Base-by-base conservation (phyloP, 1,140 invertebrate genomes). In the Oryctes rhinoceros region DNA sequence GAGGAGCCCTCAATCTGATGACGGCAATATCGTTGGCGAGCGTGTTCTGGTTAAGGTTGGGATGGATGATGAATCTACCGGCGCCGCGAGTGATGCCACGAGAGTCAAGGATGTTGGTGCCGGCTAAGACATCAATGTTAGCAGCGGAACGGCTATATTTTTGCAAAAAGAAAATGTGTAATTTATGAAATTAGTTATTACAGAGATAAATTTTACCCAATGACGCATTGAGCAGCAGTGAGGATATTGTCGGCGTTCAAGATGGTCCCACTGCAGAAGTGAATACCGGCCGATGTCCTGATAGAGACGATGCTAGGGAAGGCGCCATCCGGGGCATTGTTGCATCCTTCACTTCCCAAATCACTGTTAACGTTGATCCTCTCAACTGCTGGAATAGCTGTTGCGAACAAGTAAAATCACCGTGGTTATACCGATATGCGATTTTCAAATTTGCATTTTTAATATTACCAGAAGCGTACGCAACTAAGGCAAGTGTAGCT, bases 281-380 rank as follows among this genome's bases (percentile, higher is more conserved):
- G 83, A 44, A 75, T 30, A 24, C 20, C 37, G 18, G 5, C 1
- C n/a, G 11, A 2, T 6, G 11, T 39, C 81, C 86, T 85, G 13
- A 89, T 84, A 48, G 89, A 89, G n/a, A 89, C 86, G 79, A 88
- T 88, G 80, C 88, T 89, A 65, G 88, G 88, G 15, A 86, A 85
- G 18, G 79, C 83, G 13, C 85, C 88, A 11, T 82, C 82, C 10
- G 84, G 37, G 4, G 88, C 89, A 44, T 85, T 86, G 4, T 59
- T 13, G 18, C 89, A 89, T 5, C 89, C 89, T 0, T 89, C 84
- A 18, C 89, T 83, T 24, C 82, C 37, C 37, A 53, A 67, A 15
- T 75, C 20, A 20, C 15, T 6, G 4, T 20, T 37, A 7, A 35
- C 18, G 13, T 75, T 24, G 35, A 75, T 75, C 35, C 35, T 75